Base-by-base conservation (phyloP, 2,888 invertebrate species). In the Xanthorhoe designata region DNA sequence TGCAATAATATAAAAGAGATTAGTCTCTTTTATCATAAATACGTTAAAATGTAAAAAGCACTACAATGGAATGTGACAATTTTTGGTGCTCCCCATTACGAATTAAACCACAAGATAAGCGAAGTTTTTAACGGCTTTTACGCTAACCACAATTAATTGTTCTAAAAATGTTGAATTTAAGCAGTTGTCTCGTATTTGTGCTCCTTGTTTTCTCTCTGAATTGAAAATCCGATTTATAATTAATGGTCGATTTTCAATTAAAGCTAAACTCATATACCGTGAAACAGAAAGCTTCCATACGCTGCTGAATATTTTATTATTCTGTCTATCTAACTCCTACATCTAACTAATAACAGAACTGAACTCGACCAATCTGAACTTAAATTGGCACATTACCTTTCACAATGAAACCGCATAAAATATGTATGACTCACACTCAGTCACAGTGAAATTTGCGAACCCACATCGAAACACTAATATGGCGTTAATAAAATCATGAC, bases 401-500 rank as follows among this genome's bases (percentile, higher is more conserved):
- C 79, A 79, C 83, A 86, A 86, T 85, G 82, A 87, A 85, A 83
- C 80, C 78, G 71, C 73, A 76, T 88, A 78, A 88, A 88, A 87
- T 83, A 89, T 88, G 82, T 75, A 88, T 76, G 80, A 73, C 69
- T 72, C 38, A 42, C 79, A 74, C 76, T 82, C 76, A 78, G 83
- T 78, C 79, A 75, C 77, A 80, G 76, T 68, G 78, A 85, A 85
- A 87, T 83, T 82, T 83, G 81, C 83, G 78, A 81, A 75, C 77
- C 81, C 82, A 79, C 83, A 77, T 75, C 77, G 78, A 80, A 84
- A 83, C 84, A 83, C 85, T 82, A 84, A 88, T 91, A 88, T 86
- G 85, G 84, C 84, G 87, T 89, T 92, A 92, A 91, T 92, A 91
- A 92, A 92, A 91, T 92, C 90, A 91, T 81, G 90, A 86, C 91